Percentiles rank a stretch among this genome's conserved stretches.
Conservation (phyloP, 2,113 vertebrate genomes). For the Gymnorhina tibicen region DNA sequence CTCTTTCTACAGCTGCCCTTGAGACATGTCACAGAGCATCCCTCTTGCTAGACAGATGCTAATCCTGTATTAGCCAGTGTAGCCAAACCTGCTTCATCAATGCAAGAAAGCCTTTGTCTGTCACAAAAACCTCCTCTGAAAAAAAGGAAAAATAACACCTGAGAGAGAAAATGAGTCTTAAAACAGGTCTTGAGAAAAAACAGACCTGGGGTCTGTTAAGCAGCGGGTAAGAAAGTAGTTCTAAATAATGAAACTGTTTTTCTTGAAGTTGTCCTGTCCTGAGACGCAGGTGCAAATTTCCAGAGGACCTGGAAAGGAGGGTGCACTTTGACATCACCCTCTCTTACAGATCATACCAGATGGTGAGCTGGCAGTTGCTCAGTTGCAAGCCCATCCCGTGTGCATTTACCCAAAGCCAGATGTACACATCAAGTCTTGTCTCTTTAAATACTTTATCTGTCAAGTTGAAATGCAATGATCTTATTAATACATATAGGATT, state of each 20-base stretch:
- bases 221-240: neutral
- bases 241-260: neutral
- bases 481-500: neutral
- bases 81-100: neutral
- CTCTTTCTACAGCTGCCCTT: constrained; percentile 39
- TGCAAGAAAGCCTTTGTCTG: neutral
- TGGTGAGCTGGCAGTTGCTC: constrained; percentile 57
- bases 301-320: neutral
- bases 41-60: constrained; percentile 36
- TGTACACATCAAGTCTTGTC: constrained; percentile 42
- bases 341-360: constrained; percentile 44
- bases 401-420: constrained; percentile 39
- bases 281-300: constrained; percentile 20
- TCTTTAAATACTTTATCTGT: constrained; percentile 13
- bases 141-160: neutral
- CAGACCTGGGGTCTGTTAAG: neutral
- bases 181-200: neutral
- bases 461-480: constrained; percentile 12
- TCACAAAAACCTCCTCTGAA: neutral
- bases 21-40: constrained; percentile 41
- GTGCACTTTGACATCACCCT: constrained; percentile 50
- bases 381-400: constrained; percentile 28
- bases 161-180: neutral
- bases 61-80: neutral
- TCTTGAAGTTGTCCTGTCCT: neutral